Conservation (phyloP, 1,140 invertebrate genomes). For the Drosophila repleta region DNA sequence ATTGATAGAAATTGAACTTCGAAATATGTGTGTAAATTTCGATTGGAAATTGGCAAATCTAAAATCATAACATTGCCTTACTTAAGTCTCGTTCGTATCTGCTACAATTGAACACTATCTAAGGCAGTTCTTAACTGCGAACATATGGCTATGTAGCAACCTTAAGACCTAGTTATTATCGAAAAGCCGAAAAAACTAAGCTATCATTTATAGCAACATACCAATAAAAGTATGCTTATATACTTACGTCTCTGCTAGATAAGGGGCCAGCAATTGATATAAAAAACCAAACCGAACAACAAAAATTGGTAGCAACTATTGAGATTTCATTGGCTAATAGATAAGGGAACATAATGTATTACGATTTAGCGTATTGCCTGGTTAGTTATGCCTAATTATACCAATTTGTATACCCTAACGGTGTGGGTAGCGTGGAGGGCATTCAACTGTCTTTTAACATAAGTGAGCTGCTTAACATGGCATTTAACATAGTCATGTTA, state of each 20-base stretch:
- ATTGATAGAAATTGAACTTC: not conserved
- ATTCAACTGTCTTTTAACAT: not conserved
- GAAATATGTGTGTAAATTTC: not conserved
- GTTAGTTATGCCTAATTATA: constrained; percentile 6
- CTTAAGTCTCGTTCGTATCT: not conserved
- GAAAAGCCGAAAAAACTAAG: constrained; percentile 11
- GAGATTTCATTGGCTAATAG: constrained; percentile 12
- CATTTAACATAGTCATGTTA: too few species aligned
- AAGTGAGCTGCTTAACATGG: too few species aligned
- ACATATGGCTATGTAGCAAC: not conserved
- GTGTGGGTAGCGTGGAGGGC: not conserved
- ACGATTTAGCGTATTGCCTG: not conserved
- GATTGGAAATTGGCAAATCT: not conserved
- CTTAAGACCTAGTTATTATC: constrained; percentile 5
- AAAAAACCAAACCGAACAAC: not conserved
- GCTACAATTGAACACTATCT: not conserved
- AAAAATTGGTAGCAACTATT: constrained; percentile 7
- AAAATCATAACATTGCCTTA: too few species aligned
- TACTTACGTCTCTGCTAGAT: constrained; percentile 12
- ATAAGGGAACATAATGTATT: constrained; percentile 21
- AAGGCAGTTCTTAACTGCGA: not conserved
- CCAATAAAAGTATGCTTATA: not conserved
- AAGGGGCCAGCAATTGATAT: constrained; percentile 9
- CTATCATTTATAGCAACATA: constrained; percentile 4
- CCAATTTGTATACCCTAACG: not conserved